phyloP scores from a whole-genome alignment of 1,140 invertebrate genomes.

The Diploscapter pachys region DNA sequence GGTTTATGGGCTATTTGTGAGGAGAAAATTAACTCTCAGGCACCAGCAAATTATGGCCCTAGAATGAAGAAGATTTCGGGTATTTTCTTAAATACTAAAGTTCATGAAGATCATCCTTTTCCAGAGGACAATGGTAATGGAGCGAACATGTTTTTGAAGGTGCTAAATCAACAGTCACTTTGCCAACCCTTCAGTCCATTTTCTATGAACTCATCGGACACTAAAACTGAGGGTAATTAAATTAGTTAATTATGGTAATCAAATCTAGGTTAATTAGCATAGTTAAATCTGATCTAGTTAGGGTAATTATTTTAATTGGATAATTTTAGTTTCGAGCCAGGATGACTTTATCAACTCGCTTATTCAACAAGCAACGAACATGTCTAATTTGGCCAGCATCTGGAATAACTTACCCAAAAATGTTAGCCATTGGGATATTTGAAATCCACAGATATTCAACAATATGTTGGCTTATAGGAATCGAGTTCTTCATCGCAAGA shows the following conservation, averaged over 20 bases:
- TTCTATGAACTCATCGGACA: background rate
- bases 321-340: background rate
- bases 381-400: background rate
- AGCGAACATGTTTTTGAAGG: slow-evolving; percentile 24
- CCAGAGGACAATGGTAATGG: background rate
- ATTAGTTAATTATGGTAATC: background rate
- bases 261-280: background rate
- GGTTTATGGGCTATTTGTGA: slow-evolving; percentile 35
- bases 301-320: background rate
- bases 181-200: slow-evolving; percentile 28
- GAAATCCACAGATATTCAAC: background rate
- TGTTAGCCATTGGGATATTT: background rate
- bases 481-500: slow-evolving; percentile 5
- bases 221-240: slow-evolving; percentile 4
- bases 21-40: slow-evolving; percentile 36
- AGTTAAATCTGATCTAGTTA: background rate
- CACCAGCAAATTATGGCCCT: slow-evolving; percentile 31
- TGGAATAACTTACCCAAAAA: background rate
- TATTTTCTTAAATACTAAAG: slow-evolving; percentile 1
- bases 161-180: slow-evolving; percentile 14
- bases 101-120: slow-evolving; percentile 5
- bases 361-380: background rate
- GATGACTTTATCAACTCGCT: background rate
- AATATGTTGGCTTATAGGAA: slow-evolving; percentile 6
- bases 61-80: slow-evolving; percentile 12